Evolutionary conservation across 2,113 vertebrate genomes (phyloP), one percentile per base, ranked within the genome.

Genomic region (Stomatorhinus ivindoensis): DNA sequence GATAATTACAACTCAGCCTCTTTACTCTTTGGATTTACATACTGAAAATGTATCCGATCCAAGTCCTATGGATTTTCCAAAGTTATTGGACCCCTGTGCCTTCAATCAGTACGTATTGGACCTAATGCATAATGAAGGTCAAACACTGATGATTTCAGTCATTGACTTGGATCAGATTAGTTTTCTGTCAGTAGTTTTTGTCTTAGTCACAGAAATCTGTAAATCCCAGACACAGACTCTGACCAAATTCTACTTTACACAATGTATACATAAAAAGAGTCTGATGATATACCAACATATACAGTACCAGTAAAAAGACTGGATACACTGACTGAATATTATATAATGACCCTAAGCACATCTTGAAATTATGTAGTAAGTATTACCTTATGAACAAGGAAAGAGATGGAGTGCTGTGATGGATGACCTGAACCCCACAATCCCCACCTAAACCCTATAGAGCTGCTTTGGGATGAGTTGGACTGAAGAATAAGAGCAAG

Each of bases 191-290:
- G 39, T 84, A 24, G 39, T 46, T 47, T 44, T 47, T 47, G 82
- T 39, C 73, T 42, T 80, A 15, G 61, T n/a, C 84, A 24, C 44
- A 73, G 76, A 88, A 88, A 86, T 90, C 80, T 90, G 89, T 80
- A 94, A 94, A 95, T 93, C 94, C 92, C 9, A 93, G 93, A 93
- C 93, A 91, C 87, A 91, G 61, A 69, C 15, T 80, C 69, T 39
- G 35, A n/a, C 31, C 35, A 80, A 80, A 39, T 15, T 7, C 73
- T 42, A 80, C 35, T 42, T 42, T 80, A 69, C 35, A 80, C 35
- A 80, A 80, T 42, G 13, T 42, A 80, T 80, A 42, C 35, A 80
- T 80, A 6, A 39, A 39, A 76, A 19, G 65, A 73, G 31, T 6
- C 27, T 73, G 31, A 73, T 73, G 24, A 76, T 76, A 76, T 76